phyloP scores from a whole-genome alignment of 1,140 invertebrate species.

The Zaprionus capensis region DNA sequence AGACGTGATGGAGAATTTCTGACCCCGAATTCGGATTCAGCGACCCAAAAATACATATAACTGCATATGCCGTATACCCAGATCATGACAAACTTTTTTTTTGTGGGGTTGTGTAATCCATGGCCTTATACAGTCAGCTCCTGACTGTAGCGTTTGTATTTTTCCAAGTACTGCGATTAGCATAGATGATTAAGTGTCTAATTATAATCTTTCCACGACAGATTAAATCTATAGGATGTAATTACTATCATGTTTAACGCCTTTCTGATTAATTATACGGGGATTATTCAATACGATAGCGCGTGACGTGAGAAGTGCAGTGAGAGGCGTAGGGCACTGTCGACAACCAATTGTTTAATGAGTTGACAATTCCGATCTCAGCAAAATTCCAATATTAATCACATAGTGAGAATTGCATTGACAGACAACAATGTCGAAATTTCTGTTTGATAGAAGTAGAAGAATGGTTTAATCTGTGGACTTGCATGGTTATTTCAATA shows the following conservation, averaged over 20 bases:
- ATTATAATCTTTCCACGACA: not conserved
- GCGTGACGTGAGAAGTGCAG: not conserved
- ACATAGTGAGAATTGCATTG: not conserved
- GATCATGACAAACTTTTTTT: no score
- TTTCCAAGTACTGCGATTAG: not conserved
- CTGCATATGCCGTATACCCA: no score
- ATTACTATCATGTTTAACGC: not conserved
- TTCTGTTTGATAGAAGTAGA: no score
- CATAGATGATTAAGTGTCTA: not conserved
- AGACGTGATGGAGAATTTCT: no score
- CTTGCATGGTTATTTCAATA: no score
- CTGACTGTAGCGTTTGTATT: no score
- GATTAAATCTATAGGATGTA: not conserved
- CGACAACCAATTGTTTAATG: not conserved
- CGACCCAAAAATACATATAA: no score
- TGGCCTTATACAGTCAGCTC: no score
- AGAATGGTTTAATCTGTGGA: no score
- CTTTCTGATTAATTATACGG: not conserved
- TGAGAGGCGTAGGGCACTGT: not conserved
- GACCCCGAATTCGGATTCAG: no score
- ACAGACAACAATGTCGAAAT: not conserved
- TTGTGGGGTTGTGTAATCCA: no score
- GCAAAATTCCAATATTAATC: not conserved
- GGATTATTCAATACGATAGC: not conserved
- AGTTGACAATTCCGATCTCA: not conserved